These are phyloP conservation scores for Rhamnusium bicolor DNA, from an alignment of 2,888 invertebrate species.

Conservation along the genomic window DNA sequence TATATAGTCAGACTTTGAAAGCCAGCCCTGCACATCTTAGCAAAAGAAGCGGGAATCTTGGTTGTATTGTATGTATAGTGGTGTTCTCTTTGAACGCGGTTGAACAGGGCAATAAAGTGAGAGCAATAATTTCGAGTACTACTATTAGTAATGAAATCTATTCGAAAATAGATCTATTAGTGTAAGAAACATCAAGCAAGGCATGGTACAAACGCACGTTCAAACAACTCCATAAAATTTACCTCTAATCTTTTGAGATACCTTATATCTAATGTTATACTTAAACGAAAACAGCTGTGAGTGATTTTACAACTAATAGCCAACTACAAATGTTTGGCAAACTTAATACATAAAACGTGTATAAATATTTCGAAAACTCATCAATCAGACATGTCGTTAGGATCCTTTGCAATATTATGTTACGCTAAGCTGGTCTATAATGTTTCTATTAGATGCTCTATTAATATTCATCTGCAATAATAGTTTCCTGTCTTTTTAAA, in stretches of 20 bases:
- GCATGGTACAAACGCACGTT: slow-evolving; percentile 27
- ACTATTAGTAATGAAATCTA: slow-evolving; percentile 50
- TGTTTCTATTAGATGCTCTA: slow-evolving; percentile 20
- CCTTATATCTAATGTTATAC: slow-evolving; percentile 46
- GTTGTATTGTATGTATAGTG: slow-evolving; percentile 32
- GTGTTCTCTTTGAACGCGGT: slow-evolving; percentile 46
- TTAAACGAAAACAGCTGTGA: slow-evolving; percentile 49
- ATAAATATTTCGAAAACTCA: slow-evolving; percentile 50
- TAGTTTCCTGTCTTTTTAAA: slow-evolving; percentile 9
- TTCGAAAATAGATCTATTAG: slow-evolving; percentile 56
- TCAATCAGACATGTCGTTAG: slow-evolving; percentile 48
- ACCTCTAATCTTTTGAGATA: slow-evolving; percentile 50
- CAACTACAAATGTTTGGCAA: slow-evolving; percentile 41
- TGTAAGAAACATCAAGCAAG: slow-evolving; percentile 46
- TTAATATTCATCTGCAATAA: slow-evolving; percentile 26
- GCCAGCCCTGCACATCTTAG: slow-evolving; percentile 8
- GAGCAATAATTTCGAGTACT: slow-evolving; percentile 47
- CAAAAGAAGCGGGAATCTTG: slow-evolving; percentile 33
- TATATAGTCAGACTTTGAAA: background rate
- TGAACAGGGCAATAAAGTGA: slow-evolving; percentile 44
- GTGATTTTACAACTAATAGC: slow-evolving; percentile 49
- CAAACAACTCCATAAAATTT: slow-evolving; percentile 43
- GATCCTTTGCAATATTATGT: slow-evolving; percentile 38
- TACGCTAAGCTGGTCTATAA: slow-evolving; percentile 2
- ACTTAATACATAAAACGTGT: slow-evolving; percentile 47